Evolutionary conservation across 2,888 invertebrate genomes (phyloP).

Genomic region (Apamea epomidion): DNA sequence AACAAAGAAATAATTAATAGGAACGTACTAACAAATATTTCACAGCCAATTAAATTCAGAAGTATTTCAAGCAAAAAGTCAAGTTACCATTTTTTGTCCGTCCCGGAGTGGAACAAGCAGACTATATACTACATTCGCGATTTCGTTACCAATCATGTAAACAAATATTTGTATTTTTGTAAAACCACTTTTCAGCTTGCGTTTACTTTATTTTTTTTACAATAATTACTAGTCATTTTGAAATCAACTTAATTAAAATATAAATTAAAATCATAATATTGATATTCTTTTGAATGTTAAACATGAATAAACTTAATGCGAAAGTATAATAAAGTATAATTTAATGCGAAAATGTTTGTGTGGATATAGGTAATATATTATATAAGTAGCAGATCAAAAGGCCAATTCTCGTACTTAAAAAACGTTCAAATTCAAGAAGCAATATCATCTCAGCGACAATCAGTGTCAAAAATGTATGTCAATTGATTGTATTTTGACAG

Average conservation of each 20-base stretch:
- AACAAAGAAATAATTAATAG: slow-evolving; percentile 54
- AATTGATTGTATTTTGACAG: too few relatives aligned
- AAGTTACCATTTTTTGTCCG: slow-evolving; percentile 18
- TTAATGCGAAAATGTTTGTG: neutral
- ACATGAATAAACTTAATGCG: neutral
- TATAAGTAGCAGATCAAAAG: too few relatives aligned
- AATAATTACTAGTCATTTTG: neutral
- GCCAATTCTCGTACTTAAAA: too few relatives aligned
- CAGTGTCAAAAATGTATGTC: too few relatives aligned
- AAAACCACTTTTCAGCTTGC: too few relatives aligned
- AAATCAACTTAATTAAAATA: neutral
- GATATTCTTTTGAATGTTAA: neutral
- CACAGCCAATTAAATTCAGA: slow-evolving; percentile 42
- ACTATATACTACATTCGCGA: neutral
- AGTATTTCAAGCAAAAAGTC: slow-evolving; percentile 32
- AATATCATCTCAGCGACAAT: too few relatives aligned
- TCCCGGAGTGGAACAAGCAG: slow-evolving; percentile 1
- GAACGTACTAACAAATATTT: slow-evolving; percentile 40
- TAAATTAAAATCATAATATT: neutral
- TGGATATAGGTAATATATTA: neutral
- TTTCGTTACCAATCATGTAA: neutral
- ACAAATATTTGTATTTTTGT: neutral
- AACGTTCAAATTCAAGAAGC: too few relatives aligned
- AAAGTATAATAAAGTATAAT: neutral
- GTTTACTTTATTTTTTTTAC: neutral